Conservation (phyloP, 2,113 vertebrate genomes). For the Hemibagrus wyckioides region DNA sequence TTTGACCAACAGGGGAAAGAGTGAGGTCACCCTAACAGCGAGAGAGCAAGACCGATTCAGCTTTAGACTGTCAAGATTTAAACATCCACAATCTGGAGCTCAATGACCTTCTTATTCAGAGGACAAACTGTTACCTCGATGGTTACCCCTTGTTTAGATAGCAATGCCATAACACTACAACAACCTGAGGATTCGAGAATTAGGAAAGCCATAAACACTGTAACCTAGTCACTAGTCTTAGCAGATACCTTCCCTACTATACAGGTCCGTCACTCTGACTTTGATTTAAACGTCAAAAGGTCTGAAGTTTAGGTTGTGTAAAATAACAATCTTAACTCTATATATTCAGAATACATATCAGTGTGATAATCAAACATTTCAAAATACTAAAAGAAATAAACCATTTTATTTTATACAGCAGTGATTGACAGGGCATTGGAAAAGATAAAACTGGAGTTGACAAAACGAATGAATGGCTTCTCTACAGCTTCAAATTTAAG, state of each 20-base stretch:
- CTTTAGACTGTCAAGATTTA: neutral
- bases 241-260: neutral
- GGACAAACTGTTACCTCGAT: neutral
- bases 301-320: neutral
- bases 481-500: conserved; percentile 32
- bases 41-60: neutral
- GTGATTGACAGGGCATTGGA: conserved; percentile 49
- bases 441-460: conserved; percentile 18
- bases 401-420: conserved; percentile 66
- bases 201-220: neutral
- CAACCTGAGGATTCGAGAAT: neutral
- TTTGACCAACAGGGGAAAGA: neutral
- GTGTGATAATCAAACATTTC: neutral
- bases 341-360: neutral
- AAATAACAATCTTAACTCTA: neutral
- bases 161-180: neutral
- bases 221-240: neutral
- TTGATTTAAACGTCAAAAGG: neutral
- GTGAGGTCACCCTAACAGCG: neutral
- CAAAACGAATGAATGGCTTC: conserved; percentile 37
- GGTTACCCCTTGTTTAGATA: neutral
- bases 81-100: neutral
- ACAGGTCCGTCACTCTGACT: neutral
- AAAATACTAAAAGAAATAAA: conserved; percentile 62
- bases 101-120: neutral